A percentile compares a stretch with the other conserved stretches of the same genome.
Conservation (phyloP, 2,797 vertebrate genomes). For the Tamandua tetradactyla region DNA sequence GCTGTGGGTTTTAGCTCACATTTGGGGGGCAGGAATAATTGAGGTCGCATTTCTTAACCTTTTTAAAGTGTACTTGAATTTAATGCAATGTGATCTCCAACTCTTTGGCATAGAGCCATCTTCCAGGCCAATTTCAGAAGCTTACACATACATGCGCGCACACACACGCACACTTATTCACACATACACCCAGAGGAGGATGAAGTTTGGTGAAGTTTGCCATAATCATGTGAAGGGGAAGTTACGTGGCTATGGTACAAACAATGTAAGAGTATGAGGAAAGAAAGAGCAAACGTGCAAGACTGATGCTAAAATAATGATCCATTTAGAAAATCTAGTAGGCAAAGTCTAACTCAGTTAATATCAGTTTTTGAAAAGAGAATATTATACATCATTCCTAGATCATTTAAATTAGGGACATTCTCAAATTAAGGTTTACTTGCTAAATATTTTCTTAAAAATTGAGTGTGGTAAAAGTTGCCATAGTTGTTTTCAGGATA, state of each 20-base stretch:
- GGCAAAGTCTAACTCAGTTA: not conserved
- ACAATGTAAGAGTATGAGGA: not conserved
- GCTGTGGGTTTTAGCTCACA: not conserved
- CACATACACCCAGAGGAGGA: not conserved
- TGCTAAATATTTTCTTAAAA: not conserved
- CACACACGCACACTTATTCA: not conserved
- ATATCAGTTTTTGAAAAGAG: not conserved
- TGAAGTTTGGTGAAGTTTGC: accelerated
- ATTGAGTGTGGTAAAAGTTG: not conserved
- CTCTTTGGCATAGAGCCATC: not conserved
- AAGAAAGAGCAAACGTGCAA: not conserved
- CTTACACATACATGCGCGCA: too few relatives aligned
- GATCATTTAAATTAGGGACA: not conserved
- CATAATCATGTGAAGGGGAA: not conserved
- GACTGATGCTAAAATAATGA: accelerated
- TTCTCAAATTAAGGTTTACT: not conserved
- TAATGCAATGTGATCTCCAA: not conserved
- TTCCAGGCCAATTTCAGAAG: not conserved
- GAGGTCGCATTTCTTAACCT: not conserved
- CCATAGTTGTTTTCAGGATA: not conserved
- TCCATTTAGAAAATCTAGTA: accelerated
- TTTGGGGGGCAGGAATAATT: too few relatives aligned
- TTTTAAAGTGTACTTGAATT: not conserved
- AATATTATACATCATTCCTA: not conserved
- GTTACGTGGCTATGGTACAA: accelerated